These are phyloP conservation scores for Lethenteron camtschaticum DNA, from an alignment of 2,113 vertebrate species.

Conservation along the genomic window DNA sequence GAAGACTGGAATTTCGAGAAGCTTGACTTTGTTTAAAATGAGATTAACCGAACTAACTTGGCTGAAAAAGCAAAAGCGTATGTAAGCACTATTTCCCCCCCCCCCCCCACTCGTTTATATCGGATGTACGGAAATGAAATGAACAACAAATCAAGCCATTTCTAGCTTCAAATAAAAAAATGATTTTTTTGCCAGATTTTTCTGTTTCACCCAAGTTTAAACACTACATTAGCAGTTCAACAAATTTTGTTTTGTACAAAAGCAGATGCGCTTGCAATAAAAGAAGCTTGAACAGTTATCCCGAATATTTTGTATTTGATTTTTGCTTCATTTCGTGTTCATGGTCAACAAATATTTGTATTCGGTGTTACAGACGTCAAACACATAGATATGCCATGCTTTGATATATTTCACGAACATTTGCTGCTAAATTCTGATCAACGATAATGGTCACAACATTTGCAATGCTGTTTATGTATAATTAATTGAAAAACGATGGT, in stretches of 20 bases:
- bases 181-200: not conserved
- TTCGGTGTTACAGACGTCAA: too few relatives aligned
- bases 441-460: too few relatives aligned
- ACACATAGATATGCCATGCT: too few relatives aligned
- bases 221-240: slow-evolving; percentile 4
- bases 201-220: not conserved
- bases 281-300: not conserved
- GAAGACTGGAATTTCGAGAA: too few relatives aligned
- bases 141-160: not conserved
- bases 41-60: not conserved
- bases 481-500: too few relatives aligned
- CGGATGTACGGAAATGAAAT: not conserved
- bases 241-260: slow-evolving; percentile 2
- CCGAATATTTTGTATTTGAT: not conserved
- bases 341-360: too few relatives aligned
- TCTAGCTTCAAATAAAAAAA: not conserved
- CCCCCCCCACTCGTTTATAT: not conserved
- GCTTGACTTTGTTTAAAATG: not conserved
- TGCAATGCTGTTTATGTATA: too few relatives aligned
- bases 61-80: not conserved
- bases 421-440: too few relatives aligned
- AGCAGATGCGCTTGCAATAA: slow-evolving; percentile 5
- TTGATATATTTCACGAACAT: too few relatives aligned
- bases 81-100: not conserved
- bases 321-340: too few relatives aligned